phyloP scores from a whole-genome alignment of 2,113 vertebrate genomes.

The Phalacrocorax aristotelis region DNA sequence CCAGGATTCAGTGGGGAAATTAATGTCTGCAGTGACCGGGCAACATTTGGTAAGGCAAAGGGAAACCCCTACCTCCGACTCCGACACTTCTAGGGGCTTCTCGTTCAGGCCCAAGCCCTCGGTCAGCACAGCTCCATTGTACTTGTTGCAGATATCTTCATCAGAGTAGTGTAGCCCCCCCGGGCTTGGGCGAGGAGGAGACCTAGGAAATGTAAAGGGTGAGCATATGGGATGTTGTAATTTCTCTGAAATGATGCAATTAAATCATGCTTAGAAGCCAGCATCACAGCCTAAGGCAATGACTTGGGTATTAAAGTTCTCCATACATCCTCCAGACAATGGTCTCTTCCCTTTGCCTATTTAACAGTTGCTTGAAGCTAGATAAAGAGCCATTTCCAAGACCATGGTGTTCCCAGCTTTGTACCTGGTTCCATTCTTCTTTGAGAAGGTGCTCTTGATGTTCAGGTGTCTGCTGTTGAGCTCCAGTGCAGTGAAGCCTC shows the following conservation, averaged over 20 bases:
- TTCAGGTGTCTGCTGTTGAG: slow-evolving; percentile 91
- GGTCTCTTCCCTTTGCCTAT: not conserved
- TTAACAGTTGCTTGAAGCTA: not conserved
- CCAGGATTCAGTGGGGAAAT: not conserved
- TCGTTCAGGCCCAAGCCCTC: slow-evolving; percentile 87
- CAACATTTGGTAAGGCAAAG: not conserved
- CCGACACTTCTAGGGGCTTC: slow-evolving; percentile 87
- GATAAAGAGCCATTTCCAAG: not conserved
- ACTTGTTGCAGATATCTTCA: slow-evolving; percentile 93
- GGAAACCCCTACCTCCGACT: slow-evolving; percentile 84
- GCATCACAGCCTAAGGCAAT: not conserved
- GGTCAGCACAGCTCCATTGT: slow-evolving; percentile 85
- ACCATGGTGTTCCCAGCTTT: not conserved
- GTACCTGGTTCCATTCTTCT: slow-evolving; percentile 93
- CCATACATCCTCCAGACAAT: not conserved
- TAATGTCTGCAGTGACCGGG: not conserved
- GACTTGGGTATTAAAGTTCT: not conserved
- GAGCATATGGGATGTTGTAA: no score
- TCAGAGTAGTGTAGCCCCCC: slow-evolving; percentile 94
- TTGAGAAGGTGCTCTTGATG: slow-evolving; percentile 89
- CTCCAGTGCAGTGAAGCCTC: slow-evolving; percentile 92
- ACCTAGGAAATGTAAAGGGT: slow-evolving; percentile 68
- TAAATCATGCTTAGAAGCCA: not conserved
- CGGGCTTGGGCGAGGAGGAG: slow-evolving; percentile 92
- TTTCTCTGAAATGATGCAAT: not conserved